A percentile compares a stretch with the other conserved stretches of the same genome.
These are phyloP conservation scores for Tychaedon coryphoeus DNA, from an alignment of 2,113 vertebrate genomes.

Conservation along the genomic window DNA sequence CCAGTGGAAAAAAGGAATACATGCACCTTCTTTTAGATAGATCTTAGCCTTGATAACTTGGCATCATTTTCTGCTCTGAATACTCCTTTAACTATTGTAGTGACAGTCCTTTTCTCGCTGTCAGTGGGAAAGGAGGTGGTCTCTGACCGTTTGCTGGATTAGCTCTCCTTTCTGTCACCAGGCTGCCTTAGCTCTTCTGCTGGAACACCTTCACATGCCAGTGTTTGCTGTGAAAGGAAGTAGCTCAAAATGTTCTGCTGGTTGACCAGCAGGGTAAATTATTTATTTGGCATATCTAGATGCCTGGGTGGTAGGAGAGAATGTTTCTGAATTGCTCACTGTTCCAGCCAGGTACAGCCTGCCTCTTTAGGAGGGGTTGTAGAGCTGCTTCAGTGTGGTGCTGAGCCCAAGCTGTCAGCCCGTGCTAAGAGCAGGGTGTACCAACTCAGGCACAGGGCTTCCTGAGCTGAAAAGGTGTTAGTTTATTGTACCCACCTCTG, in stretches of 20 bases:
- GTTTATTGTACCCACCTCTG: neutral
- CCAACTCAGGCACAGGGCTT: neutral
- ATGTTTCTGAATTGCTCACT: neutral
- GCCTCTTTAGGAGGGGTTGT: accelerated
- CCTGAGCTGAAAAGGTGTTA: neutral
- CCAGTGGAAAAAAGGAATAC: neutral
- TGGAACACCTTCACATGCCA: neutral
- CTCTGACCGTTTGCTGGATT: neutral
- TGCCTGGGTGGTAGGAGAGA: neutral
- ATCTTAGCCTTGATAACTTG: neutral
- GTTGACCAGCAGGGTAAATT: neutral
- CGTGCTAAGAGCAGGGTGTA: accelerated
- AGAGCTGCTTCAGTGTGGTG: accelerated
- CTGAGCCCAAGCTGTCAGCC: neutral
- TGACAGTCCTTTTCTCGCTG: neutral
- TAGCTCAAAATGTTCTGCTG: neutral
- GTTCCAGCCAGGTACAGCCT: neutral
- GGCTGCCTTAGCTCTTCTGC: neutral
- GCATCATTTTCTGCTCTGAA: neutral
- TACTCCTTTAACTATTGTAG: neutral
- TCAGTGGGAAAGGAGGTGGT: neutral
- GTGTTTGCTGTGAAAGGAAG: neutral
- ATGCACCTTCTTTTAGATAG: neutral
- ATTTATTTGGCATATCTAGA: neutral
- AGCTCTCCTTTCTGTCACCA: neutral